Percentiles rank a stretch among this genome's conserved stretches.
These are phyloP conservation scores for Onychorhynchus coronatus DNA, from an alignment of 2,113 vertebrate species.

Conservation along the genomic window DNA sequence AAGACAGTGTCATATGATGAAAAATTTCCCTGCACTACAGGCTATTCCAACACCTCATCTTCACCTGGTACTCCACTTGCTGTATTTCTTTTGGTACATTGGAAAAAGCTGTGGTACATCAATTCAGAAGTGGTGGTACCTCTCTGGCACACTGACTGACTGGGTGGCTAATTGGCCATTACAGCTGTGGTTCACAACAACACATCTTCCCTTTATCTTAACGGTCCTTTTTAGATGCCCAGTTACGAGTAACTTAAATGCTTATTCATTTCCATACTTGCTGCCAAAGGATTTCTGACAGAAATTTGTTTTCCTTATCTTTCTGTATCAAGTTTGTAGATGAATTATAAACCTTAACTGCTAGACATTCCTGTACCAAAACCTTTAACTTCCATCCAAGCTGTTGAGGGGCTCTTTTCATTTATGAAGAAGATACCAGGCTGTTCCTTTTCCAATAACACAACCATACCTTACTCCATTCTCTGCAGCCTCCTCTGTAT, in stretches of 20 bases:
- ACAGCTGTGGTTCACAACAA: not conserved
- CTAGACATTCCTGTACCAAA: not conserved
- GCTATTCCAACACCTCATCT: not conserved
- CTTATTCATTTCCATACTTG: conserved; percentile 7
- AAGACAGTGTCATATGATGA: not conserved
- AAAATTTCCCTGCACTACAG: not conserved
- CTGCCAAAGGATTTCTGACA: not conserved
- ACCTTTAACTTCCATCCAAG: not conserved
- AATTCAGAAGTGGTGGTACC: not conserved
- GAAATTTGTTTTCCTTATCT: not conserved
- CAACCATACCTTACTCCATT: not conserved
- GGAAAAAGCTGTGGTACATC: not conserved
- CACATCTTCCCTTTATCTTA: not conserved
- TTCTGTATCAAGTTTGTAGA: not conserved
- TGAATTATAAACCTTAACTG: not conserved
- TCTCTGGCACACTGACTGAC: not conserved
- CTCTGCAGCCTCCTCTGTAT: not conserved
- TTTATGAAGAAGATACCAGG: not conserved
- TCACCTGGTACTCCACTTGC: not conserved
- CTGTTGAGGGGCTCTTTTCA: not conserved
- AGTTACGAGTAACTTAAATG: not conserved
- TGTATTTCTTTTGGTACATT: not conserved
- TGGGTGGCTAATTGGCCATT: not conserved
- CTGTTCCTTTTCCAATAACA: not conserved
- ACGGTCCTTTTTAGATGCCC: not conserved